Evolutionary conservation across 2,113 vertebrate genomes (phyloP).

Genomic region (Hippocampus mohnikei): DNA sequence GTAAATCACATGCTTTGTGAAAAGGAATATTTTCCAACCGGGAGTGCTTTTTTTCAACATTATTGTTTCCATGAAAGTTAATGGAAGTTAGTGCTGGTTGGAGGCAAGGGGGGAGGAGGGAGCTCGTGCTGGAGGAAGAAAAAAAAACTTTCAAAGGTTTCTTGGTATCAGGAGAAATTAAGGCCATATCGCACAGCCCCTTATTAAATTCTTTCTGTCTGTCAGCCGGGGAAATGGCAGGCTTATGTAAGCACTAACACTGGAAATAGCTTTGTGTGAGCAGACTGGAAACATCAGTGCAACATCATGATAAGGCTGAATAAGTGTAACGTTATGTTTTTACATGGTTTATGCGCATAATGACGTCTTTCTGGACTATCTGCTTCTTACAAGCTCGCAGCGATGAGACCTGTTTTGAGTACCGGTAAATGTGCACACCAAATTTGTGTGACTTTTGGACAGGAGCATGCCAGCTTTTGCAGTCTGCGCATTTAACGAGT

Average conservation of each 20-base stretch:
- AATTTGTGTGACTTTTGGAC: neutral
- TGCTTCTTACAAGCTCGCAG: neutral
- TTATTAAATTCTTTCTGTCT: neutral
- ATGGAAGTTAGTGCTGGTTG: neutral
- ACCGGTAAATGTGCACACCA: neutral
- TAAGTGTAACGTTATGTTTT: neutral
- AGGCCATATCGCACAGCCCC: neutral
- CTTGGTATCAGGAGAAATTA: neutral
- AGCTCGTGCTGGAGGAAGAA: no score
- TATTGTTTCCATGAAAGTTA: no score
- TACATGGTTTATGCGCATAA: neutral
- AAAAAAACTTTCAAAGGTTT: no score
- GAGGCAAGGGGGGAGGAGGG: no score
- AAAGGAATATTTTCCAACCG: no score
- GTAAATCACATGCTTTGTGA: no score
- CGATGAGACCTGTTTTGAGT: neutral
- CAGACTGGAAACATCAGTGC: neutral
- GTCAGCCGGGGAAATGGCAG: neutral
- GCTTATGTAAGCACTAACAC: neutral
- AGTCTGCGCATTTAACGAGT: neutral
- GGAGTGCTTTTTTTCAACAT: no score
- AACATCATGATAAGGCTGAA: neutral
- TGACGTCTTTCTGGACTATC: neutral
- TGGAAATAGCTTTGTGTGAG: neutral
- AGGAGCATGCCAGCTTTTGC: neutral